Evolutionary conservation across 2,797 vertebrate species (phyloP).

Genomic region (Lepilemur septentrionalis): DNA sequence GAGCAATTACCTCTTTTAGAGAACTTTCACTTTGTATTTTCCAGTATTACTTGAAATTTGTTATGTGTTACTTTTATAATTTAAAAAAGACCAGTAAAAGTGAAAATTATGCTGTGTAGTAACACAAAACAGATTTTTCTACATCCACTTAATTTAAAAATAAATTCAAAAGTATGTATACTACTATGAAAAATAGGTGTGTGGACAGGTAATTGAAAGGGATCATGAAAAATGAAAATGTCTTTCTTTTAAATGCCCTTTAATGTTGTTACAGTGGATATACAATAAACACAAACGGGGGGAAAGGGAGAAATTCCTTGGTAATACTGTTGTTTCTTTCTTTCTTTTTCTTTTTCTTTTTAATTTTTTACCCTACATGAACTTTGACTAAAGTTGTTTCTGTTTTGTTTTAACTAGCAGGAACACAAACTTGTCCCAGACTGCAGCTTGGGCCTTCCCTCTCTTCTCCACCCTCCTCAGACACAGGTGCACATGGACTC

Average conservation of each 20-base stretch:
- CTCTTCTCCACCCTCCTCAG: neutral
- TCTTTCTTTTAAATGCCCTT: conserved; percentile 16
- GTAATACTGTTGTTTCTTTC: neutral
- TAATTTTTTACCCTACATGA: no score
- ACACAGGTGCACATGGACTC: neutral
- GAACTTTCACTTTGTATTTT: neutral
- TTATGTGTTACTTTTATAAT: neutral
- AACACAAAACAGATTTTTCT: neutral
- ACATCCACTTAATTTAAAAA: neutral
- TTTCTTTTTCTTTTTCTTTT: no score
- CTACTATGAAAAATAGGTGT: neutral
- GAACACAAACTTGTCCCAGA: neutral
- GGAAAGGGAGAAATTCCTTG: neutral
- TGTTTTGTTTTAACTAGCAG: neutral
- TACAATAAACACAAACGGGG: neutral
- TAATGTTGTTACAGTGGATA: neutral
- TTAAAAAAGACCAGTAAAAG: neutral
- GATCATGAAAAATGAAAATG: neutral
- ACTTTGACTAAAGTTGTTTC: no score
- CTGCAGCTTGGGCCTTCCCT: neutral
- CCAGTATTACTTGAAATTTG: neutral
- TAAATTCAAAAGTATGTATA: neutral
- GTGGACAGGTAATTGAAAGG: neutral
- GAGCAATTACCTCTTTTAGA: neutral
- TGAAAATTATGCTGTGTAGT: neutral